Base-by-base conservation (phyloP, 2,888 invertebrate genomes). In the Empis livida region DNA sequence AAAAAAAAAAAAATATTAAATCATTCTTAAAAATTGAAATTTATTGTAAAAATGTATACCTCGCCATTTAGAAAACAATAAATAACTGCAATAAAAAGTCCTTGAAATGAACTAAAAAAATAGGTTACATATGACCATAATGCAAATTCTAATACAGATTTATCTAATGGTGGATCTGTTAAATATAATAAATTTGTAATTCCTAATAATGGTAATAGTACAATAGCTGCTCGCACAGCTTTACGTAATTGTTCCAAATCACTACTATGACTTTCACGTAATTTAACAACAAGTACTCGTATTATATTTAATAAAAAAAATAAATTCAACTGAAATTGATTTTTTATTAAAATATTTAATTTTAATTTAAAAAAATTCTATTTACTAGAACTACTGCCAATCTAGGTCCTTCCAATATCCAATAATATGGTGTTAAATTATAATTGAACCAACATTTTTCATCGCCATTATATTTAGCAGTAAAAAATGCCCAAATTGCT, bases 351-450 rank as follows among this genome's bases (percentile, higher is more conserved):
- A n/a, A 30, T 40, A 9, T 37, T n/a, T 13, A 16, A 6, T 40
- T 17, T 15, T 38, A 16, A 10, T 5, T 38, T 16, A 9, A 15
- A 38, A 38, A 15, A 15, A 15, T 16, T 6, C 15, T 15, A 51
- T 78, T 77, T 71, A 93, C 91, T 71, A 83, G 61, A 55, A 94
- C 82, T 17, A 92, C 80, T 3, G 76, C 76, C 49, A 87, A 73
- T 45, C 94, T 73, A 0, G 93, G 93, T 17, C 85, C 92, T 67
- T 95, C 93, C 23, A 93, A 71, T 54, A 94, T 87, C 92, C 93
- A 94, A 63, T 88, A 92, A 57, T 82, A 80, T 0, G 75, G 68
- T 9, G 81, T 75, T 53, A 89, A 78, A 62, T 88, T 88, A 63
- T 93, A 93, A 5, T 86, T 85, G 71, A 81, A 86, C 87, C 90